These are phyloP conservation scores for Brachyistius frenatus DNA, from an alignment of 2,113 vertebrate species.

Conservation along the genomic window DNA sequence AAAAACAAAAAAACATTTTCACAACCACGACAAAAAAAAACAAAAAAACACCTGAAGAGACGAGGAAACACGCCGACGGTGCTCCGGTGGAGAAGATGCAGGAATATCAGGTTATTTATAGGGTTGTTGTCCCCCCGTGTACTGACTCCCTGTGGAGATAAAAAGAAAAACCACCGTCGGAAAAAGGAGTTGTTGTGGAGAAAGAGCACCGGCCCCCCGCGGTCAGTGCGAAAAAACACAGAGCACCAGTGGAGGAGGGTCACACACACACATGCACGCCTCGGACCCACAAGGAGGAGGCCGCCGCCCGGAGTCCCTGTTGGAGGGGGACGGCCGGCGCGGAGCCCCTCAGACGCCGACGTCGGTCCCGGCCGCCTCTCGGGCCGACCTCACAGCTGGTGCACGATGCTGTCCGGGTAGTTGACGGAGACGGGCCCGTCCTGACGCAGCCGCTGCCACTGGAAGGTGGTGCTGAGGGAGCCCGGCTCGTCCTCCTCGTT, in stretches of 20 bases:
- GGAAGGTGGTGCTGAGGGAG: slow-evolving; percentile 84
- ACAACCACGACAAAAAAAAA: slow-evolving; percentile 41
- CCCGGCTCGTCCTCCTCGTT: slow-evolving; percentile 82
- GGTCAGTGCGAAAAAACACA: slow-evolving; percentile 29
- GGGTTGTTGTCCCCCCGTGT: not conserved
- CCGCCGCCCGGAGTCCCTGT: slow-evolving; percentile 2
- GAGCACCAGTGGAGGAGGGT: slow-evolving; percentile 52
- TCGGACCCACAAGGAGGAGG: slow-evolving; percentile 19
- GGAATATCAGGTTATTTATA: slow-evolving; percentile 34
- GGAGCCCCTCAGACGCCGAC: not conserved
- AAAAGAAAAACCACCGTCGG: slow-evolving; percentile 41
- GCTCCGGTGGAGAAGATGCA: slow-evolving; percentile 13
- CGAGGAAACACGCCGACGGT: slow-evolving; percentile 18
- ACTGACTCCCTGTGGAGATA: slow-evolving; percentile 39
- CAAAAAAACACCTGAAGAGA: slow-evolving; percentile 24
- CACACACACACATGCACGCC: slow-evolving; percentile 41
- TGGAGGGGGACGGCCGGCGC: no score
- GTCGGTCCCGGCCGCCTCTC: not conserved
- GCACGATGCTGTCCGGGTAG: slow-evolving; percentile 82
- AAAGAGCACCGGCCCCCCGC: slow-evolving; percentile 14
- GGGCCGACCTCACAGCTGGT: slow-evolving; percentile 77
- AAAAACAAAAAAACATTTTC: not conserved
- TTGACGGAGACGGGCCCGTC: slow-evolving; percentile 62
- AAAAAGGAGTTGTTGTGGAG: slow-evolving; percentile 39
- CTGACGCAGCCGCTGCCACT: slow-evolving; percentile 82